Evolutionary conservation across 1,140 invertebrate species (phyloP).

Genomic region (Megathymus violae): DNA sequence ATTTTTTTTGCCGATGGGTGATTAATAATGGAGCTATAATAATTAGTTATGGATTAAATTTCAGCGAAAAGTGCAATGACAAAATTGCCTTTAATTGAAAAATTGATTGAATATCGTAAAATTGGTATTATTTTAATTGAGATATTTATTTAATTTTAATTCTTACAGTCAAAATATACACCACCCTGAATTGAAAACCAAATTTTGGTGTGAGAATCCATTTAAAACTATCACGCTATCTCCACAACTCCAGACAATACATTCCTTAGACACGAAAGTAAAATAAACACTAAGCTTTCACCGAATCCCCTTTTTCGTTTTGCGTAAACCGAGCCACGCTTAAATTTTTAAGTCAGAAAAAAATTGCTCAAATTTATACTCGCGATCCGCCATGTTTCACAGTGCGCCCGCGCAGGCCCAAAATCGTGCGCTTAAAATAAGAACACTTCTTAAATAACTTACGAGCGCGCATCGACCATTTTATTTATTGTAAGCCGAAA

Average conservation of each 20-base stretch:
- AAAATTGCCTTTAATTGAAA: too few relatives aligned
- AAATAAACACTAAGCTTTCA: conserved; percentile 54
- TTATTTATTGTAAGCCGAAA: conserved; percentile 50
- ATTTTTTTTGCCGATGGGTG: too few relatives aligned
- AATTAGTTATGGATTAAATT: too few relatives aligned
- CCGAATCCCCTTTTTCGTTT: conserved; percentile 59
- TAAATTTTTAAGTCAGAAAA: conserved; percentile 56
- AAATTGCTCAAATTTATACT: conserved; percentile 70
- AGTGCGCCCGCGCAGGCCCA: conserved; percentile 55
- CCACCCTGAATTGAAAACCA: too few relatives aligned
- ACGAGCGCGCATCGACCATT: conserved; percentile 55
- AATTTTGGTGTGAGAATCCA: too few relatives aligned
- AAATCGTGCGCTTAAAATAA: conserved; percentile 67
- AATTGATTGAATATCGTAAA: too few relatives aligned
- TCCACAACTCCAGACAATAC: background rate
- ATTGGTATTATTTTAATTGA: too few relatives aligned
- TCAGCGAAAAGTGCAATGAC: too few relatives aligned
- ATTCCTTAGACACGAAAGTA: conserved; percentile 2
- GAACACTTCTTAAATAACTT: conserved; percentile 66
- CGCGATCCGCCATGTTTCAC: conserved; percentile 60
- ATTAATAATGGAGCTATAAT: too few relatives aligned
- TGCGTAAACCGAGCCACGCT: conserved; percentile 57
- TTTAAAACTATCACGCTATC: background rate
- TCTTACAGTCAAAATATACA: too few relatives aligned
- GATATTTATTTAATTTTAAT: too few relatives aligned